These are phyloP conservation scores for Teleogryllus oceanicus DNA, from an alignment of 2,888 invertebrate species.

Conservation along the genomic window DNA sequence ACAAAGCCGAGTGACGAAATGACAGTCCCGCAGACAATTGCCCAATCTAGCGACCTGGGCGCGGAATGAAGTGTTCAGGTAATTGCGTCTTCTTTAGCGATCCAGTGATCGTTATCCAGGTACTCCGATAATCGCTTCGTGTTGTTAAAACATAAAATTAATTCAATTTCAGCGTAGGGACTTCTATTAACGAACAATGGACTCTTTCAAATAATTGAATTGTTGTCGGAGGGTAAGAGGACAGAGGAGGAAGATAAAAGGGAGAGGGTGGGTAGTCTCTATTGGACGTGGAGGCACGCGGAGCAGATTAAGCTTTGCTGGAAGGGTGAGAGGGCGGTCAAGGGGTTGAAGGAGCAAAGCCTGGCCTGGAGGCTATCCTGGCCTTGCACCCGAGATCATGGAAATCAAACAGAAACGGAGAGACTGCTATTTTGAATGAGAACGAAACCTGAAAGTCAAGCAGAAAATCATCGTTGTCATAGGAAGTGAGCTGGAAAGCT, in stretches of 20 bases:
- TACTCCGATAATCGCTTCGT: neutral
- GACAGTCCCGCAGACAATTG: neutral
- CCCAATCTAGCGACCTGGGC: neutral
- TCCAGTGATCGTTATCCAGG: neutral
- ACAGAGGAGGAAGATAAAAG: neutral
- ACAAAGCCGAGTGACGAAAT: too few relatives aligned
- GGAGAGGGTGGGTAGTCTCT: neutral
- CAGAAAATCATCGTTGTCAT: too few relatives aligned
- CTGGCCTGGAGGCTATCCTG: too few relatives aligned
- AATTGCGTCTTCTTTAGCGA: neutral
- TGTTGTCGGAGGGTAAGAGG: neutral
- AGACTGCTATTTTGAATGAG: too few relatives aligned
- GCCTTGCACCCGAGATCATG: too few relatives aligned
- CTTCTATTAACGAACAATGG: neutral
- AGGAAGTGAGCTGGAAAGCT: too few relatives aligned
- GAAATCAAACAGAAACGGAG: too few relatives aligned
- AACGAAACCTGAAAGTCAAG: too few relatives aligned
- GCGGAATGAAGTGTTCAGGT: neutral
- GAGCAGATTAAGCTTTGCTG: neutral
- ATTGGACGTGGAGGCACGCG: neutral
- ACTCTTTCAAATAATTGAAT: neutral
- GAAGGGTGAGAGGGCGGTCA: neutral
- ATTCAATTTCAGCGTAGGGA: neutral
- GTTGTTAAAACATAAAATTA: slow-evolving; percentile 18
- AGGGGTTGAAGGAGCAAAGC: neutral